Base-by-base conservation (phyloP, 2,888 invertebrate species). In the Beris chalybata region DNA sequence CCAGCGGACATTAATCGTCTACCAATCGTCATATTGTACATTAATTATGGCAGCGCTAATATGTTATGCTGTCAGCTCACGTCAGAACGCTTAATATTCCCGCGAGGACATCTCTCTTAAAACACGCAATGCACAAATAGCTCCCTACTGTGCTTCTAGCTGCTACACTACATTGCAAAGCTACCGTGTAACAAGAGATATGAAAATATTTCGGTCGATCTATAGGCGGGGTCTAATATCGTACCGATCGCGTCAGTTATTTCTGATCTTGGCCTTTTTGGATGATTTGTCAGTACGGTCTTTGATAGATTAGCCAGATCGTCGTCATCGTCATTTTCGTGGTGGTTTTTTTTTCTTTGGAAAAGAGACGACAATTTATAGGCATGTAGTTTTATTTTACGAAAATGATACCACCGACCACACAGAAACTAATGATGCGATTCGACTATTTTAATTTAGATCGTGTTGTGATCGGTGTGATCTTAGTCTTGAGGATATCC, bases 21-120 rank as follows among this genome's bases (percentile, higher is more conserved):
- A 69, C 69, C 64, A 67, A 67, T 69, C 69, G 66, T 69, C 69
- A 67, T 67, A 69, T 66, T 66, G 67, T 66, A 69, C 67, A 69
- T 69, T 67, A 69, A 69, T 69, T 69, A 66, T 61, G 69, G 66
- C 67, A 69, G 59, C 64, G 65, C 66, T 67, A 72, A 72, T 72
- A 70, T 72, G 72, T 72, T 72, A 71, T 67, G 65, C 72, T 72
- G 72, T 72, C 72, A 72, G 47, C 72, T 71, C 65, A 68, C 72
- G 72, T 72, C 72, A 71, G 61, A 61, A 61, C 30, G 64, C 68
- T 69, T 64, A 68, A 67, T 70, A 70, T 70, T 69, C 55, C 65
- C 59, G 56, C 43, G 67, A 68, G 52, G 64, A 71, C 70, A 71
- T 72, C 69, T 69, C 67, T 69, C 67, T 69, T 65, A 65, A 38